Base-by-base conservation (phyloP, 2,888 invertebrate species). In the Pelosia muscerda region DNA sequence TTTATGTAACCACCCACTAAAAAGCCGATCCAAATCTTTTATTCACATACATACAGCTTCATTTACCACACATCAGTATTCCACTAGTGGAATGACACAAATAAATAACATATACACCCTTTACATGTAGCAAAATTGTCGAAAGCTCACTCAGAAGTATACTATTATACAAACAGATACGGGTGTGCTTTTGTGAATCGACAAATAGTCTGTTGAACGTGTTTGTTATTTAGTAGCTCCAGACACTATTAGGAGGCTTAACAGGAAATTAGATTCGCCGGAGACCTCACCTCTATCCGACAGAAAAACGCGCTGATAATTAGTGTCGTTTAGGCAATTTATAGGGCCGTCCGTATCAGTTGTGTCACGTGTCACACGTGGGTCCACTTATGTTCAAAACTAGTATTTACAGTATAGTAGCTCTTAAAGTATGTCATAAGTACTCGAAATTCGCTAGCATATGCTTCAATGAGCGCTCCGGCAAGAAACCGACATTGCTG, bases 51-150 rank as follows among this genome's bases (percentile, higher is more conserved):
- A 61, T 54, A 72, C 60, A 57, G 54, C 28, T 70, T 70, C 38
- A 69, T 75, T 65, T 60, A 25, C 28, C 11, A 54, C 23, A 53
- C 56, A 75, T 77, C 66, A 69, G 65, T 73, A 77, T 78, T 76
- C 73, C n/a, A 26, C 26, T 53, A 65, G 19, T 54, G 65, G 56
- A 15, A 38, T 54, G 23, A 66, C 61, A 62, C 67, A 68, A 65
- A 66, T 71, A 71, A 65, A 71, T 66, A 68, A 63, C 26, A 60
- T 28, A 28, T 23, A 19, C 19, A 15, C 19, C 9, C 19, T 38
- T 34, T 38, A 59, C 25, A 38, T 38, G 19, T 59, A 38, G 38
- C 25, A 38, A 59, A 38, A 59, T 38, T 38, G 23, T 9, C 10
- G n/a, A 57, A 28, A 28, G 57, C 19, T 28, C 15, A 28, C 38